Evolutionary conservation across 2,888 invertebrate genomes (phyloP), one percentile per base, ranked within the genome.

Genomic region (Pseudococcus jackbeardsleyi): DNA sequence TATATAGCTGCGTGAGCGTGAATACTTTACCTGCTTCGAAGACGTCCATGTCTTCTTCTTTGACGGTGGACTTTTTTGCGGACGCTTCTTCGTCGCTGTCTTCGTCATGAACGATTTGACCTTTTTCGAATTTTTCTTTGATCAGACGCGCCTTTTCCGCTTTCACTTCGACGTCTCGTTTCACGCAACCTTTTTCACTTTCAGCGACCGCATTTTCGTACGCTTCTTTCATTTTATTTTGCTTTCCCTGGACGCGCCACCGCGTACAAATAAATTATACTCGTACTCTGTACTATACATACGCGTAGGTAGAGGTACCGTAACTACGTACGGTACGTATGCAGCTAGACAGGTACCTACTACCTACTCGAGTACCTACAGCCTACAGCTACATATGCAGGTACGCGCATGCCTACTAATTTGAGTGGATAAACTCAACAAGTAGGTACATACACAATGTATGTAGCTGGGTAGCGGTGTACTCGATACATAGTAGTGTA

Each of bases 131-230:
- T 90, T 94, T 94, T 89, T 96, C 95, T 90, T 96, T 96, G 90
- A 96, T 94, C 68, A 94, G 94, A 89, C 94, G 93, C 0, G 94
- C 92, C 86, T 93, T 93, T 88, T 94, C 94, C n/a, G 93, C 92
- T 89, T 92, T 91, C 19, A 93, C 91, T 89, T 92, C 92, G 89
- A 93, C 92, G 89, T 93, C 91, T 5, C 93, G 93, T 88, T 93
- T 91, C 54, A 94, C 93, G 84, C 93, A 87, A 12, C 88, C 84
- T 90, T 94, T 94, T 91, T 96, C 96, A 89, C 95, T 96, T 90
- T 96, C 96, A 90, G 95, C 94, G 0, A 97, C 96, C 0, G 97
- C 97, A 91, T 97, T 96, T 91, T 97, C 97, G 91, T 97, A 97
- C 93, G 96, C 95, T 91, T 97, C 97, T 91, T 97, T 97, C 92